Base-by-base conservation (phyloP, 2,888 invertebrate species). In the Dioctria rufipes region DNA sequence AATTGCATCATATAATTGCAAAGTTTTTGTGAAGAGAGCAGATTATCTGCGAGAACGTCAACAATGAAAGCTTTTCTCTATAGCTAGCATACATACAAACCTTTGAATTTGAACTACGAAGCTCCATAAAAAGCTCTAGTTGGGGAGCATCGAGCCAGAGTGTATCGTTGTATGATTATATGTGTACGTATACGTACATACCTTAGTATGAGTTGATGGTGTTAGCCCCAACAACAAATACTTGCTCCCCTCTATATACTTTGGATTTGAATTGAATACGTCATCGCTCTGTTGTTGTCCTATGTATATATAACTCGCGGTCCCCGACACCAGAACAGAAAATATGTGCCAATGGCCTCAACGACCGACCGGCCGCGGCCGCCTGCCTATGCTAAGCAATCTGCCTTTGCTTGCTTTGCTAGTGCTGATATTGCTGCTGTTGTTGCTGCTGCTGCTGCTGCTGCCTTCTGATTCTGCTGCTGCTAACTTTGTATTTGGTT, bases 331-430 rank as follows among this genome's bases (percentile, higher is more conserved):
- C 83, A 84, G 83, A 82, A 84, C 82, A 82, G 78, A 82, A 83
- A 84, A 85, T 85, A 85, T 85, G 84, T 85, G 85, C 85, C 85
- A 85, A 85, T 85, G 85, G 85, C 85, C 85, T 85, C 85, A 83
- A 79, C 85, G 85, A 85, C 85, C 85, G 84, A 83, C 84, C 83
- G 83, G 82, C 83, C 80, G 79, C 58, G 42, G 66, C 58, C 42
- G 13, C 54, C 43, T 61, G 25, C 25, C 25, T 25, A 25, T 25
- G 25, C 25, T 25, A 25, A 25, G 25, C 25, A 25, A 25, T 25
- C 25, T 25, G 25, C 25, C 25, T 25, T 25, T 25, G 25, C 25
- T 25, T 25, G 63, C 40, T 63, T 25, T 25, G 25, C 25, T 25
- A 54, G n/a, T n/a, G 54, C n/a, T 49, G 13, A 43, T n/a, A n/a